Evolutionary conservation across 1,140 invertebrate genomes (phyloP).

Genomic region (Anthonomus grandis): DNA sequence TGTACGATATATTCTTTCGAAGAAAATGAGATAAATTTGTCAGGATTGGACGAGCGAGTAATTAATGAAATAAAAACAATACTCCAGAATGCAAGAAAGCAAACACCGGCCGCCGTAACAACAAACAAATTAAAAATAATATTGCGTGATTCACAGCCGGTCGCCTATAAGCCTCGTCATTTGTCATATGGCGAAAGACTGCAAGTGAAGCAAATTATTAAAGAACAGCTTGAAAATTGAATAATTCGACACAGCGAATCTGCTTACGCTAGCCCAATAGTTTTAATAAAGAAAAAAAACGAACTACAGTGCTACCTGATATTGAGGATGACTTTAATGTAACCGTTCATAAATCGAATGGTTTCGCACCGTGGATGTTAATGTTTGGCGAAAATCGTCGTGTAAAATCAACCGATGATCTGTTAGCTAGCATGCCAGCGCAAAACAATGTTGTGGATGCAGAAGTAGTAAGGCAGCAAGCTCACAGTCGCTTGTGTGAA

Average conservation of each 20-base stretch:
- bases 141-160: neutral
- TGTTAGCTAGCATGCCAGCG: neutral
- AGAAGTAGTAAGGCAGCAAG: neutral
- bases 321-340: slow-evolving; percentile 4
- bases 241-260: too few relatives aligned
- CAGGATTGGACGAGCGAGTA: neutral
- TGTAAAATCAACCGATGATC: neutral
- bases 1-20: neutral
- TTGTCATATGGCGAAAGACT: too few relatives aligned
- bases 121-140: neutral
- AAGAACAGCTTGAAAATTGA: too few relatives aligned
- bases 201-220: too few relatives aligned
- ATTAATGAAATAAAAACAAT: neutral
- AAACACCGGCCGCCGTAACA: neutral
- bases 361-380: slow-evolving; percentile 1
- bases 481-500: slow-evolving; percentile 4
- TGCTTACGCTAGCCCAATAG: too few relatives aligned
- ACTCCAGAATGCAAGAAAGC: neutral
- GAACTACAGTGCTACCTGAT: slow-evolving; percentile 1
- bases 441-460: slow-evolving; percentile 4
- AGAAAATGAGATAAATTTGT: too few relatives aligned
- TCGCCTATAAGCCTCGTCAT: too few relatives aligned
- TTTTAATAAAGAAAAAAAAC: neutral
- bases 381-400: slow-evolving; percentile 1
- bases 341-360: slow-evolving; percentile 1